These are phyloP conservation scores for Dasypogon diadema DNA, from an alignment of 2,888 invertebrate species.

Conservation along the genomic window DNA sequence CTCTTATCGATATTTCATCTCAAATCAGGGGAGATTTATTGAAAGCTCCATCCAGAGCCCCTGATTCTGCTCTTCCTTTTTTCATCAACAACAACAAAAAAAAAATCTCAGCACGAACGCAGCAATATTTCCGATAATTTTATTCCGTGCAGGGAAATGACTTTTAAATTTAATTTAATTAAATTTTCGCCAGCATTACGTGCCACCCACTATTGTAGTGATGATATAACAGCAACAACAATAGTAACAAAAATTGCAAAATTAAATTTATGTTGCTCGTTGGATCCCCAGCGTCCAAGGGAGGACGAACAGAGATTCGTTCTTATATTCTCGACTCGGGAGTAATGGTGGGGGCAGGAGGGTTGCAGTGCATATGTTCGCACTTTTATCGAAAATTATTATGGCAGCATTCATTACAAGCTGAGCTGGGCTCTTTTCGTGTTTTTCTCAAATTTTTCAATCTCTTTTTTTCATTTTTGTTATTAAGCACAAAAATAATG, in stretches of 20 bases:
- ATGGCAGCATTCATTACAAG: conserved; percentile 13
- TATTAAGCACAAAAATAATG: conserved; percentile 22
- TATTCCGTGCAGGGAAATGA: conserved; percentile 7
- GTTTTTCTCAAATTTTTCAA: not conserved
- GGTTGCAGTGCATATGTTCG: not conserved
- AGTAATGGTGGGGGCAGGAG: not conserved
- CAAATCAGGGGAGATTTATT: conserved; percentile 15
- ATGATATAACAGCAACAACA: not conserved
- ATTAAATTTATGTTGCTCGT: conserved; percentile 34
- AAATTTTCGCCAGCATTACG: conserved; percentile 30
- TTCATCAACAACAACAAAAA: not conserved
- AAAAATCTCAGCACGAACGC: not conserved
- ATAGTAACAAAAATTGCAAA: conserved; percentile 1
- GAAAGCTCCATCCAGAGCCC: conserved; percentile 6
- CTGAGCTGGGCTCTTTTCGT: not conserved
- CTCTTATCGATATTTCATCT: conserved; percentile 27
- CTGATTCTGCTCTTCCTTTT: too few species aligned
- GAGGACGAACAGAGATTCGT: not conserved
- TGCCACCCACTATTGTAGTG: too few species aligned
- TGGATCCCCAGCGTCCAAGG: not conserved
- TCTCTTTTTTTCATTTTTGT: not conserved
- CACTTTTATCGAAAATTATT: conserved; percentile 11
- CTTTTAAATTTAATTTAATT: conserved; percentile 39
- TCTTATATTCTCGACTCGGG: too few species aligned
- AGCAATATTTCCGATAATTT: too few species aligned